phyloP scores from a whole-genome alignment of 2,113 vertebrate species.

The Amblyornis subalaris region DNA sequence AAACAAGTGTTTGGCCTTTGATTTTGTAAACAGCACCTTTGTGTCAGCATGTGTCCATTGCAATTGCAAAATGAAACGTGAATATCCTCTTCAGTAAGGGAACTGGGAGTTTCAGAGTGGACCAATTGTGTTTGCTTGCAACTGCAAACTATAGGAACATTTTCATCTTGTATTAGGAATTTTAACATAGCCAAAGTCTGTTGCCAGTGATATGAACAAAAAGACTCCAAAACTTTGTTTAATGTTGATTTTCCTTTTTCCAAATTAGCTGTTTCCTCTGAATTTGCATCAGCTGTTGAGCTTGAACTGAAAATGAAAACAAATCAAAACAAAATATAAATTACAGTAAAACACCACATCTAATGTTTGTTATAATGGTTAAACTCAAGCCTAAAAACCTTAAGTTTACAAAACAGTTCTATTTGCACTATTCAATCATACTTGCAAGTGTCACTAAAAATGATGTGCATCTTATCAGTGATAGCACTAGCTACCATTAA shows the following conservation, averaged over 20 bases:
- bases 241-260: conserved; percentile 79
- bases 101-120: conserved; percentile 65
- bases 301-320: conserved; percentile 84
- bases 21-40: conserved; percentile 75
- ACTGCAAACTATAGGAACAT: conserved; percentile 61
- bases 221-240: conserved; percentile 81
- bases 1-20: conserved; percentile 71
- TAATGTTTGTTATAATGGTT: conserved; percentile 59
- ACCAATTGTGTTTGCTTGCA: conserved; percentile 62
- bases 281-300: conserved; percentile 77
- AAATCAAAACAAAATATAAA: conserved; percentile 83
- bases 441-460: not conserved
- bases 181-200: conserved; percentile 82
- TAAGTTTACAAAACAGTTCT: not conserved
- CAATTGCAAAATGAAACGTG: conserved; percentile 69
- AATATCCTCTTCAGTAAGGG: conserved; percentile 65
- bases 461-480: not conserved
- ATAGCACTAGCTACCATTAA: not conserved
- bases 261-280: conserved; percentile 79
- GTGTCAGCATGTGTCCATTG: conserved; percentile 70
- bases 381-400: conserved; percentile 45
- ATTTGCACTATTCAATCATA: not conserved
- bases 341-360: conserved; percentile 72
- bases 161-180: conserved; percentile 78
- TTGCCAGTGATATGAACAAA: conserved; percentile 82